Evolutionary conservation across 35 echinoderm and acorn worm species (phyloP), one percentile per base, ranked within the genome.

Genomic region (Holothuria glaberrima): DNA sequence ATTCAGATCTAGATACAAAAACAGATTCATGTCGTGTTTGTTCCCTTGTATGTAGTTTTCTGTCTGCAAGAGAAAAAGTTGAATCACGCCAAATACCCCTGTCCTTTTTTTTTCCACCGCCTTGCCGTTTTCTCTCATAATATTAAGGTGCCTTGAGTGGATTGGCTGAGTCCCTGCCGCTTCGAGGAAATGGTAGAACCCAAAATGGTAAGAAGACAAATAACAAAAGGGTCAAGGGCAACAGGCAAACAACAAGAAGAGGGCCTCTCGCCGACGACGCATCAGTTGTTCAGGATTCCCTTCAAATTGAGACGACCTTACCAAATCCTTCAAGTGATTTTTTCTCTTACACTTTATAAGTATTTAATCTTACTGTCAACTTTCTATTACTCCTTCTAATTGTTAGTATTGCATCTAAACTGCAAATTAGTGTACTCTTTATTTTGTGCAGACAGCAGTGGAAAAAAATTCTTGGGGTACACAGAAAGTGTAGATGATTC

Each of bases 291-390:
- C 76, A 80, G 41, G 34, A 12, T 20, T 16, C 46, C 48, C n/a
- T 60, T 82, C 48, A 56, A 27, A 48, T 41, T 18, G 79, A 60
- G 28, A 60, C 46, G 36, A 60, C 4, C n/a, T 48, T 48, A 50
- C 48, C 46, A 30, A n/a, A 29, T 48, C 30, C 79, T 20, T 19
- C 46, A 82, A 50, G 79, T 82, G 79, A 82, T 82, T 82, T 82
- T 22, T 82, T 54, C 48, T 57, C 31, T 59, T 28, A 25, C 26
- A 78, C 50, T 54, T 17, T 54, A 54, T 54, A 54, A 54, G 50
- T 54, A 54, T 54, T 54, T 0, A 54, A 54, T 54, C 36, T 4
- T 4, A 54, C 5, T 54, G 9, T 54, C 50, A 54, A 17, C 50
- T 54, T 17, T 54, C 50, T 54, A 17, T 14, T 14, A 9, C 50